These are phyloP conservation scores for Tortricodes alternella DNA, from an alignment of 2,888 invertebrate genomes.

Conservation along the genomic window DNA sequence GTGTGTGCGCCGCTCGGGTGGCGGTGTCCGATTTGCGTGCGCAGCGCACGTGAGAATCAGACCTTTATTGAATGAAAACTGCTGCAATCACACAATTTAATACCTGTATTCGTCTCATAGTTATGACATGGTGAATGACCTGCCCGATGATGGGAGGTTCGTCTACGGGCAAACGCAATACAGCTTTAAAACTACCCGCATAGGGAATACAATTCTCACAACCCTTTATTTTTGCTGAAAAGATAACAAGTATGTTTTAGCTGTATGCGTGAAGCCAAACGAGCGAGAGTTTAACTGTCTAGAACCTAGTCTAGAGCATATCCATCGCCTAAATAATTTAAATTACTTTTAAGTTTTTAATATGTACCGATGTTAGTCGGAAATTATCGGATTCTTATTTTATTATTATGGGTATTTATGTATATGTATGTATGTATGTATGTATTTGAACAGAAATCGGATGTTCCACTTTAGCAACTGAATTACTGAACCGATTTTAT, in stretches of 20 bases:
- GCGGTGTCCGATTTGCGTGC: slow-evolving; percentile 24
- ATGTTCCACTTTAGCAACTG: no score
- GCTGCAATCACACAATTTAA: slow-evolving; percentile 14
- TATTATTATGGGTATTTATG: no score
- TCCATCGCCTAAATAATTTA: no score
- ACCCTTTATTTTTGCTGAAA: not conserved
- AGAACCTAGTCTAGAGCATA: no score
- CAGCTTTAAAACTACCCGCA: not conserved
- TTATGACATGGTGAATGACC: slow-evolving; percentile 22
- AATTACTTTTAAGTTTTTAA: no score
- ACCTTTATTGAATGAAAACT: slow-evolving; percentile 19
- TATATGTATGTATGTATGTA: no score
- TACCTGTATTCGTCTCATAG: slow-evolving; percentile 8
- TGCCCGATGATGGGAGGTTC: not conserved
- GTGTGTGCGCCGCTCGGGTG: slow-evolving; percentile 10
- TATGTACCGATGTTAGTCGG: no score
- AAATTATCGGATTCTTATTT: no score
- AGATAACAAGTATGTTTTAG: not conserved
- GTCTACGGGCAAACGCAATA: not conserved
- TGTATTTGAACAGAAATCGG: no score
- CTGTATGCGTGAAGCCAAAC: no score
- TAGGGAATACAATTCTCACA: not conserved
- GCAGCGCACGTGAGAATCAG: slow-evolving; percentile 22
- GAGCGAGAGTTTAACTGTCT: no score
- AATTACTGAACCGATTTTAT: no score